Base-by-base conservation (phyloP, 2,113 vertebrate species). In the Caretta caretta region DNA sequence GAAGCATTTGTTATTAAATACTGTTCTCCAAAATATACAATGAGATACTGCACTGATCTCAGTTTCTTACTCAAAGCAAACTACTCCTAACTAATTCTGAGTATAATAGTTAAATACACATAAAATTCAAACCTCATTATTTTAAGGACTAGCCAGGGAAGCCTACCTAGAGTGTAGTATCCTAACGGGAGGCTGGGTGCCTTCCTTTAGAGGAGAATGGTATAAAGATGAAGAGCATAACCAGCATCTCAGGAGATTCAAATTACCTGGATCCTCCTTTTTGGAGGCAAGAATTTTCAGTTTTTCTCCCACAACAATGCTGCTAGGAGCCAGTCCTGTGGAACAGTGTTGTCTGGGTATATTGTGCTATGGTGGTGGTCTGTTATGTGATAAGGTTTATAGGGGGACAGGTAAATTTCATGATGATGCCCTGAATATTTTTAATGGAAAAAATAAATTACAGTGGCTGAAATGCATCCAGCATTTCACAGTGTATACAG, bases 171-270 rank as follows among this genome's bases (percentile, higher is more conserved):
- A 7, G 19, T 24, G 8, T 50, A 72, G 81, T 50, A 51, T 7
- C 51, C 3, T 5, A 5, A 5, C 0, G 0, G 25, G 83, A 31
- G 35, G 19, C 19, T 72, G 7, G 13, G 49, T 35, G 89, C 48
- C 80, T 88, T 38, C 75, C 48, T 16, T 27, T 1, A 0, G 48
- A 17, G 50, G 72, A 56, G 29, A 0, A 4, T 19, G 46, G 65
- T 29, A 20, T 54, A 1, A 48, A 48, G 46, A 78, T 78, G 75
- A 19, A 6, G 49, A 35, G 82, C 69, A 2, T 59, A 0, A 2
- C 20, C 56, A 27, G 75, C 0, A 20, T 46, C 6, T 10, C n/a
- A 8, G 24, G 84, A 50, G 82, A 17, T 46, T 27, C 0, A 1
- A 1, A 1, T 42, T 84, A 7, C 49, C 35, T 19, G 56, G 24